A percentile compares a stretch with the other conserved stretches of the same genome.
These are phyloP conservation scores for Amniataba percoides DNA, from an alignment of 2,797 vertebrate species.

Conservation along the genomic window DNA sequence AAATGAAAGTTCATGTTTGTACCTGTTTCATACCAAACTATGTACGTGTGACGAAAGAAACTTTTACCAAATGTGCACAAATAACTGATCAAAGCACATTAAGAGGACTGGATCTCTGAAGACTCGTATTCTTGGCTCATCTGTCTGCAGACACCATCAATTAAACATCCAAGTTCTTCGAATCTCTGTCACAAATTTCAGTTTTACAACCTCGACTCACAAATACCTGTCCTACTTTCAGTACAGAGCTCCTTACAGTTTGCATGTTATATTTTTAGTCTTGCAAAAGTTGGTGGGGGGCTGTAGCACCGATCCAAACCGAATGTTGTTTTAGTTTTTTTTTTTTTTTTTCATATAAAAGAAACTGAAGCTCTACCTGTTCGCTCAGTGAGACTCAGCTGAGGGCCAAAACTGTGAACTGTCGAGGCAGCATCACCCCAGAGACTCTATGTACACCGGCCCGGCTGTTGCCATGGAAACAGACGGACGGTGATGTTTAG, in stretches of 20 bases:
- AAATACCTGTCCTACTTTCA: background rate
- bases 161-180: too few species aligned
- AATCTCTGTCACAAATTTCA: background rate
- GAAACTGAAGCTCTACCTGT: too few species aligned
- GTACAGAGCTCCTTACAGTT: background rate
- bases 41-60: background rate
- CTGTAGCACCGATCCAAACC: background rate
- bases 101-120: background rate
- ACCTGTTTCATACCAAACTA: background rate
- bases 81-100: background rate
- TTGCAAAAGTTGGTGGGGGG: background rate
- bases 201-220: background rate
- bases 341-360: background rate
- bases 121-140: background rate
- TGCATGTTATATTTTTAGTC: background rate
- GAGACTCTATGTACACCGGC: background rate
- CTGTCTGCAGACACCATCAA: background rate
- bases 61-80: background rate
- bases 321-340: background rate
- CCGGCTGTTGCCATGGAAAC: conserved; percentile 23
- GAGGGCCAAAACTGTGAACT: background rate
- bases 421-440: background rate
- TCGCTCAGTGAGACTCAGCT: background rate
- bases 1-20: too few species aligned
- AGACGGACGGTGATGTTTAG: conserved; percentile 27